phyloP scores from a whole-genome alignment of 2,113 vertebrate genomes.

The Dipodomys ordii region DNA sequence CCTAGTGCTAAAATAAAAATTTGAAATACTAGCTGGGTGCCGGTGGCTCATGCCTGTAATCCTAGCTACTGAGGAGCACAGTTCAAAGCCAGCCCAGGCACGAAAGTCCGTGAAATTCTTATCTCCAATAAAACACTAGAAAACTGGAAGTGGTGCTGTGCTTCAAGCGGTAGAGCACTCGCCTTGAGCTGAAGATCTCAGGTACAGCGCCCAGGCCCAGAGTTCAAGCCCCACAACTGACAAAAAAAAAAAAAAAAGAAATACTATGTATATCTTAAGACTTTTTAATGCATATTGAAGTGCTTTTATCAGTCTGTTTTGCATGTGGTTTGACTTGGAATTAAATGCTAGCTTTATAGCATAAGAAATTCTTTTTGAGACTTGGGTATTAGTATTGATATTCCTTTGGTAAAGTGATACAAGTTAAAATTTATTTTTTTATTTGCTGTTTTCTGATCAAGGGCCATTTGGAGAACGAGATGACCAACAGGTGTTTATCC shows the following conservation, averaged over 20 bases:
- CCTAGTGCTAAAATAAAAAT: neutral
- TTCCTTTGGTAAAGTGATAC: neutral
- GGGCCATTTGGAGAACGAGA: conserved; percentile 98
- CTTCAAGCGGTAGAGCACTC: too few species aligned
- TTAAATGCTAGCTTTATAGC: neutral
- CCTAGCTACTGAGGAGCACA: too few species aligned
- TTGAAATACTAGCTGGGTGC: neutral
- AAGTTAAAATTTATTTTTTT: neutral
- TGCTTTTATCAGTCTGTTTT: neutral
- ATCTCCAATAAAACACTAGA: too few species aligned
- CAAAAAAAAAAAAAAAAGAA: too few species aligned
- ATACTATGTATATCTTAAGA: too few species aligned
- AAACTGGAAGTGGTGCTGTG: too few species aligned
- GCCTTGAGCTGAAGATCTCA: too few species aligned
- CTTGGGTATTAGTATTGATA: neutral
- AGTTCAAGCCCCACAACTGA: too few species aligned
- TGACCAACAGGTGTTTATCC: conserved; percentile 98
- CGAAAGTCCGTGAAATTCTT: too few species aligned
- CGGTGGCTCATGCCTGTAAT: too few species aligned
- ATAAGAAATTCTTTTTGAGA: neutral
- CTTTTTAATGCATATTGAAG: neutral
- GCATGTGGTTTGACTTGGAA: neutral
- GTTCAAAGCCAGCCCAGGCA: too few species aligned
- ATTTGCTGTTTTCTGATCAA: conserved; percentile 72
- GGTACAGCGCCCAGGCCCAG: too few species aligned